Base-by-base conservation (phyloP, 1,140 invertebrate genomes). In the Amphibalanus amphitrite region DNA sequence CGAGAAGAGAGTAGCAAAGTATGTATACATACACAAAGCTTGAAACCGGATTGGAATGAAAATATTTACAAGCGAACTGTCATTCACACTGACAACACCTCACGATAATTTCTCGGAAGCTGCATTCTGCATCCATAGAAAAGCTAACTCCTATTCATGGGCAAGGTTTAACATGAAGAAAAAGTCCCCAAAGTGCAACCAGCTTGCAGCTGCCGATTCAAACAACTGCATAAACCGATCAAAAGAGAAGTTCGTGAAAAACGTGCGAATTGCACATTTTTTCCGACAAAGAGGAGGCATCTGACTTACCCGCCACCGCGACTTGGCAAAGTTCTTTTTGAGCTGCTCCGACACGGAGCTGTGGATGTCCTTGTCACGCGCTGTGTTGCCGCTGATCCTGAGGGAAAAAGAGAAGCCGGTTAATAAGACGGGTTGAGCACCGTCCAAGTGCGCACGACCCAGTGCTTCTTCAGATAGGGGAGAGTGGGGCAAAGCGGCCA, bases 291-390 rank as follows among this genome's bases (percentile, higher is more conserved):
- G 25, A 59, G 25, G 25, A 59, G 25, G 13, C 13, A 13, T 15
- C 33, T 15, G 15, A 67, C 85, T 82, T 82, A 93, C 91, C 88
- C 94, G 95, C 95, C 95, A 98, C 81, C 92, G 90, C 29, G 92
- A 95, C 82, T 97, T 97, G 68, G 93, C 93, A 83, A 98, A 97
- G 84, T 97, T 98, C 85, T 98, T 98, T 86, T 95, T 96, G 78
- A 98, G 87, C 82, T 98, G 95, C 81, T 95, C 95, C 76, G 94
- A 96, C 74, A 98, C 95, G 77, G 95, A 97, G 76, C 93, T 92
- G 82, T 98, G 95, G 78, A 98, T 98, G 80, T 98, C 95, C 83
- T 93, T 97, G 83, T 92, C 93, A 80, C 92, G 93, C 71, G 95
- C 95, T 71, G 93, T 93, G 82, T 98, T 97, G 74, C 95, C 95